Conservation (phyloP, 2,888 invertebrate genomes). For the Phyto melanocephala region DNA sequence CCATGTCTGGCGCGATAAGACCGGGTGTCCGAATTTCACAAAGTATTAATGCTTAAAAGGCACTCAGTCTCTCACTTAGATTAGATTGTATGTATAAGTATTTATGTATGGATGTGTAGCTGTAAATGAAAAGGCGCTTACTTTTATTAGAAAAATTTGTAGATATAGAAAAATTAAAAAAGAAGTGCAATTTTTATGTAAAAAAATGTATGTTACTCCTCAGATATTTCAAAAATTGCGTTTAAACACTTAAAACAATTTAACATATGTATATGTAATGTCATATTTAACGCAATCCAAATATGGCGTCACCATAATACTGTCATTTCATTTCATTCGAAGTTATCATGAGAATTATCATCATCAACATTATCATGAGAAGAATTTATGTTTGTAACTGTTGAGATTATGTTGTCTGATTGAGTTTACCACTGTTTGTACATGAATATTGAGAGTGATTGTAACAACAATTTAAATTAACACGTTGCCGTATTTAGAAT, state of each 20-base stretch:
- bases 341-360: neutral
- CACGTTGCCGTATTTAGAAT: neutral
- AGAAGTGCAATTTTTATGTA: no score
- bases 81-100: neutral
- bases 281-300: no score
- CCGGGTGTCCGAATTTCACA: neutral
- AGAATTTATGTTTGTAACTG: neutral
- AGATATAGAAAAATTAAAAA: no score
- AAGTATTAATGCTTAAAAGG: slow-evolving; percentile 1
- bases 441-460: slow-evolving; percentile 43
- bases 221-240: no score
- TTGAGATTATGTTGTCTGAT: neutral
- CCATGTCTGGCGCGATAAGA: slow-evolving; percentile 18
- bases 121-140: no score
- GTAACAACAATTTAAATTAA: neutral
- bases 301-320: no score
- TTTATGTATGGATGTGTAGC: no score
- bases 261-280: no score
- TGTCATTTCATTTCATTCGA: no score
- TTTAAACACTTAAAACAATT: no score
- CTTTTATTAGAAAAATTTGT: no score
- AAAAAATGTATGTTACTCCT: no score
- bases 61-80: neutral
- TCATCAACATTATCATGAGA: neutral
- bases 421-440: neutral